Base-by-base conservation (phyloP, 2,888 invertebrate species). In the Nymphalis urticae region DNA sequence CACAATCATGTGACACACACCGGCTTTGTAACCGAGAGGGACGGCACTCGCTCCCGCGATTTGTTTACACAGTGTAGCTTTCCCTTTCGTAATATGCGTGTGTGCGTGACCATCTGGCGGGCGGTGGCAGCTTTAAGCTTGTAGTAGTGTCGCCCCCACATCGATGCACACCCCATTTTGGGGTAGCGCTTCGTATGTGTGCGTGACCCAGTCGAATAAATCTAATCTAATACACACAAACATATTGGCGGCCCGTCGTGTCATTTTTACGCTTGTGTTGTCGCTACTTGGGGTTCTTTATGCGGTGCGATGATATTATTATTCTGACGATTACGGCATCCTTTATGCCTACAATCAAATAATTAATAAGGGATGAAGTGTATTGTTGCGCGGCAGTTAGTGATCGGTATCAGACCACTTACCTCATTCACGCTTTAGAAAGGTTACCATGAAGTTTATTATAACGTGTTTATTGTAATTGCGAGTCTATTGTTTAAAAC, bases 221-320 rank as follows among this genome's bases (percentile, higher is more conserved):
- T 92, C 90, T 90, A 90, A 90, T 86, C 82, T 82, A 84, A 87
- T 89, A 89, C 92, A 92, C 88, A 90, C 91, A 90, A 90, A 91
- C 92, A 91, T 91, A 92, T 91, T 91, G 90, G 86, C 87, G 83
- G 86, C 85, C 83, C 85, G 87, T 82, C 87, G 89, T 90, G 90
- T 91, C 89, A 92, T 91, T 91, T 92, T 92, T 92, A 91, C 90
- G 92, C 90, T 88, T 89, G 92, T 92, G 92, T 92, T 91, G 87
- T 80, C 87, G 88, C 87, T 90, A 89, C 89, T 90, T 86, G 87
- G 90, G 91, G 90, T 90, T 90, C 90, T 92, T 89, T 90, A 90
- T 87, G 86, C 85, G 87, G 84, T 84, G 88, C 88, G 90, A 87
- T 90, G 91, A 90, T 92, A 92, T 92, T 92, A 92, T 92, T 92